Conservation (phyloP, 2,888 invertebrate genomes). For the Theodoxus fluviatilis region DNA sequence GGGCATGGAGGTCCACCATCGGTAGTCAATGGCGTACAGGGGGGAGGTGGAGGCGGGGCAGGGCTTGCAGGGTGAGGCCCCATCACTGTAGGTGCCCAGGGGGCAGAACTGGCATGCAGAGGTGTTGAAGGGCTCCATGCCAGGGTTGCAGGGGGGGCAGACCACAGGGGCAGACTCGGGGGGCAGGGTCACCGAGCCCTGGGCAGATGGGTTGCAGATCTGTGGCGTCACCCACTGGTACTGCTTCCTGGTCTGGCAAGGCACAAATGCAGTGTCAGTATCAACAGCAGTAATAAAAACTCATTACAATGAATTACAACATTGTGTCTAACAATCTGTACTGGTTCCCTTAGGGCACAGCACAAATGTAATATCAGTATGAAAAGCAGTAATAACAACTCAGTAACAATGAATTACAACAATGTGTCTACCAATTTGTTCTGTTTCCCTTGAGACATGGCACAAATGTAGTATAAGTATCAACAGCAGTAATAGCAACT, state of each 20-base stretch:
- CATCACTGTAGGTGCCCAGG: conserved; percentile 57
- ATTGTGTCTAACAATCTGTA: too few relatives aligned
- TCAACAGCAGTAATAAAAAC: too few relatives aligned
- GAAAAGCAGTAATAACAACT: conserved; percentile 37
- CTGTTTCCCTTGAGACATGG: too few relatives aligned
- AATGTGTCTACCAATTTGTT: too few relatives aligned
- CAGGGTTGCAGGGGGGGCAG: conserved; percentile 71
- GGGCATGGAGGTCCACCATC: conserved; percentile 68
- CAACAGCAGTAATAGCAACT: too few relatives aligned
- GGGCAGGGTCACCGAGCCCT: conserved; percentile 66
- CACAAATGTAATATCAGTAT: too few relatives aligned
- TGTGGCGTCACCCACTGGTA: conserved; percentile 70
- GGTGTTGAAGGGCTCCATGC: conserved; percentile 68
- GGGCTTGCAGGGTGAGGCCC: conserved; percentile 37
- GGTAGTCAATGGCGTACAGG: conserved; percentile 67
- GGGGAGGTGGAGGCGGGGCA: conserved; percentile 67
- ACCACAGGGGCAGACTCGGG: conserved; percentile 49
- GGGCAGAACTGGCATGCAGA: conserved; percentile 68
- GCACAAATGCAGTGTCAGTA: conserved; percentile 17
- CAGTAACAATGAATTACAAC: conserved; percentile 22
- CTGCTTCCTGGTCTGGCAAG: conserved; percentile 63
- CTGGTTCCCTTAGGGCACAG: too few relatives aligned
- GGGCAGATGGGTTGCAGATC: conserved; percentile 67
- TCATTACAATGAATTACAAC: conserved; percentile 24
- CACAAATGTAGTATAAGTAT: too few relatives aligned